Evolutionary conservation across 2,888 invertebrate genomes (phyloP).

Genomic region (Panopea generosa): DNA sequence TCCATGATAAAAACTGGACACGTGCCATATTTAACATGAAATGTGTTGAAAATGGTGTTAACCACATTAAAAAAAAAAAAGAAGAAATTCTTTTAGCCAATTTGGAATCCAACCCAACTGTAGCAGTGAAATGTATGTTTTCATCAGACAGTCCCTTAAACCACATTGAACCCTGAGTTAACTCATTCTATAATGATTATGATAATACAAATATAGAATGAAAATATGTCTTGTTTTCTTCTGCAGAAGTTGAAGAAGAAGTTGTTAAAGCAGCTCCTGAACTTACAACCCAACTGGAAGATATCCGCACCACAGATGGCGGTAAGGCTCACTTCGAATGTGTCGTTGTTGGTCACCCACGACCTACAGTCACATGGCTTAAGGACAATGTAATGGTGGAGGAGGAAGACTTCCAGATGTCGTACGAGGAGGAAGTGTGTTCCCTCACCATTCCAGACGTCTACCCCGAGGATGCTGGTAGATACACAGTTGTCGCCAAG

Average conservation of each 20-base stretch:
- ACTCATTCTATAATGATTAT: no score
- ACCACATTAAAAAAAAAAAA: no score
- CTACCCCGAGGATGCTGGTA: conserved; percentile 90
- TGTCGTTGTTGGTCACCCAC: conserved; percentile 83
- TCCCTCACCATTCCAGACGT: conserved; percentile 89
- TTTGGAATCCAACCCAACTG: no score
- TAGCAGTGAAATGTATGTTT: no score
- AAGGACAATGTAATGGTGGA: conserved; percentile 90
- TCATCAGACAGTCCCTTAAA: no score
- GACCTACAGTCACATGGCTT: conserved; percentile 90
- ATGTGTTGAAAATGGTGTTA: no score
- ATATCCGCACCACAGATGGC: conserved; percentile 77
- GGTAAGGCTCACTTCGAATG: conserved; percentile 80
- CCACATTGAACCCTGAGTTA: no score
- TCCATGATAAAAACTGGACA: no score
- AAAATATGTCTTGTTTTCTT: no score
- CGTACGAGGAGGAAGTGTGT: conserved; percentile 79
- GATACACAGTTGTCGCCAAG: conserved; percentile 91
- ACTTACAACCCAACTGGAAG: conserved; percentile 71
- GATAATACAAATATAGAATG: no score
- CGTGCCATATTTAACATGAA: no score
- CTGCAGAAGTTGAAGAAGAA: conserved; percentile 65
- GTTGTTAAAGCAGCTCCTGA: conserved; percentile 73
- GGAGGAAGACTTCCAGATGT: conserved; percentile 88
- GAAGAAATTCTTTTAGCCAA: no score